Base-by-base conservation (phyloP, 2,888 invertebrate genomes). In the Pyrrhia umbra region DNA sequence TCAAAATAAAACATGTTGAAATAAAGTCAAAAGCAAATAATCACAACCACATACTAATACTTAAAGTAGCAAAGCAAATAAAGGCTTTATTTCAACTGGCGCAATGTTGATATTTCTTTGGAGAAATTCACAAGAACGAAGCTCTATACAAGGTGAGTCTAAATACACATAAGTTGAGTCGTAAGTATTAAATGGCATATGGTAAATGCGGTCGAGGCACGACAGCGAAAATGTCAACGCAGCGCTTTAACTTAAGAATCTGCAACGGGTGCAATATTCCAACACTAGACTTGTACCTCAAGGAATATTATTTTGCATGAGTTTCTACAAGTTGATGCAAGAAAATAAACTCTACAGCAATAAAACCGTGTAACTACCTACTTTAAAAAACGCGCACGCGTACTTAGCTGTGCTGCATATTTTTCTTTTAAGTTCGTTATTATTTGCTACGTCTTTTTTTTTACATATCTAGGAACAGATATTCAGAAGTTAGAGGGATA, bases 211-310 rank as follows among this genome's bases (percentile, higher is more conserved):
- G 49, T 59, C 15, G 43, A 16, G 43, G 20, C 37, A 59, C 23
- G 60, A 39, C 60, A 68, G 59, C 59, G 43, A 59, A 56, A 65
- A 68, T 59, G 49, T 65, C 59, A 43, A 68, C 27, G 43, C 10
- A 43, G 68, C 42, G 37, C 42, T 67, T 25, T 18, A 18, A 30
- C 37, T 59, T 47, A 43, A 37, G 27, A 21, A 49, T 37, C 59
- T 65, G 49, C 65, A 65, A 21, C 59, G 68, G 18, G 18, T 59
- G 59, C 65, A 67, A 43, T 49, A 67, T 37, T 37, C 49, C 37
- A 16, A 23, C 18, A n/a, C 21, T 15, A 9, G 9, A 21, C 23
- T 9, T 9, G 23, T 8, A 16, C 8, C 37, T 23, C 23, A 30
- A 59, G n/a, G 15, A 49, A 45, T 59, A 49, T 59, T 60, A 68